Evolutionary conservation across 2,888 invertebrate genomes (phyloP), one percentile per base, ranked within the genome.

Genomic region (Rhagophthalmus giganteus): DNA sequence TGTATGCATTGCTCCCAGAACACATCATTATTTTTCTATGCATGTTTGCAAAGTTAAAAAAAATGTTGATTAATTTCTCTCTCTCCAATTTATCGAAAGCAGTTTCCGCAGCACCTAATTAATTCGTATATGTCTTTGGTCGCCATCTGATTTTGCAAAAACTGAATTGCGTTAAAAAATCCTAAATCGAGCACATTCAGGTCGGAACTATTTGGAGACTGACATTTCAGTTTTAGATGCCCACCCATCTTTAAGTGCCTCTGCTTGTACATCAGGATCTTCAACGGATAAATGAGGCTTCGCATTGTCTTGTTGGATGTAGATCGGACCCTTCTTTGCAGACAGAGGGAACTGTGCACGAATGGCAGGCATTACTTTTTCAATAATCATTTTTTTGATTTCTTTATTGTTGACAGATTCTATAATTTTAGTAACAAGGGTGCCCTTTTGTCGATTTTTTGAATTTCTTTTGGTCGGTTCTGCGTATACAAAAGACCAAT

Each of bases 81-180:
- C n/a, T n/a, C n/a, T n/a, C n/a, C n/a, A n/a, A n/a, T n/a, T n/a
- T n/a, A n/a, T n/a, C n/a, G n/a, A n/a, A n/a, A n/a, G n/a, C n/a
- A n/a, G n/a, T n/a, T n/a, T n/a, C n/a, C n/a, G n/a, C n/a, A n/a
- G n/a, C n/a, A n/a, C n/a, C n/a, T n/a, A n/a, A n/a, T n/a, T n/a
- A n/a, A n/a, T n/a, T n/a, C n/a, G n/a, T n/a, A n/a, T n/a, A n/a
- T n/a, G n/a, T n/a, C n/a, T n/a, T n/a, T n/a, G n/a, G n/a, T n/a
- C n/a, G n/a, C n/a, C n/a, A n/a, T n/a, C n/a, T n/a, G n/a, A n/a
- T n/a, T n/a, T n/a, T n/a, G n/a, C n/a, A n/a, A n/a, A n/a, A n/a
- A n/a, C n/a, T n/a, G n/a, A n/a, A n/a, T n/a, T n/a, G n/a, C 15
- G 27, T 39, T 39, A 39, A n/a, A 20, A 20, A 20, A 20, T 5